Conservation (phyloP, 2,113 vertebrate genomes). For the Noctilio leporinus region DNA sequence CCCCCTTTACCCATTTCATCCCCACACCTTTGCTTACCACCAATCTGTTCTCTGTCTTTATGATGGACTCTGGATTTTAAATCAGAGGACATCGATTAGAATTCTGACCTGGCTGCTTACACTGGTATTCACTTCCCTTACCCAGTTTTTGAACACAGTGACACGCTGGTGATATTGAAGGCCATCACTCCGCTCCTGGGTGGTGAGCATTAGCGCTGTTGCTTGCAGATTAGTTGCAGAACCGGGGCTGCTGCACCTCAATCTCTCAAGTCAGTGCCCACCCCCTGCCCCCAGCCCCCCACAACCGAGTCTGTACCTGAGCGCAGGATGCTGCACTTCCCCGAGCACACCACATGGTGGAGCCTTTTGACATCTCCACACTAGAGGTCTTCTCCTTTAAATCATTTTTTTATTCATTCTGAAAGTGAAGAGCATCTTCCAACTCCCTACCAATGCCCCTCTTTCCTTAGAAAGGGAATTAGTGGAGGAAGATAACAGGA, state of each 20-base stretch:
- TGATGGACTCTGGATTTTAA: not conserved
- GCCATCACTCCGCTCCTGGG: fast-evolving
- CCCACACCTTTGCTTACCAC: not conserved
- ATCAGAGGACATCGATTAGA: not conserved
- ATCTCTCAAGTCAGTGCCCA: no score
- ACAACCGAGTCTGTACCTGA: not conserved
- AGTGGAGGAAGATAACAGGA: not conserved
- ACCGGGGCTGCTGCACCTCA: no score
- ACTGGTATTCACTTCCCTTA: not conserved
- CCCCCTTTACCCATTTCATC: not conserved
- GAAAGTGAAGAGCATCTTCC: constrained; percentile 4
- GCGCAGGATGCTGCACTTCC: constrained; percentile 36
- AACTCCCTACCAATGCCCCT: not conserved
- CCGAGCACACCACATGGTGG: constrained; percentile 23
- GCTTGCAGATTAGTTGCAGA: not conserved
- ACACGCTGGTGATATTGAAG: not conserved
- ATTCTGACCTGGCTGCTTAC: not conserved
- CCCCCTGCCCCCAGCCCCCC: no score
- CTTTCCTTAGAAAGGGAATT: constrained; percentile 29
- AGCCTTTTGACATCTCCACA: constrained; percentile 58
- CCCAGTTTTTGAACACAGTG: not conserved
- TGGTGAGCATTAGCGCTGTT: not conserved
- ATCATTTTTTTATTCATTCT: constrained; percentile 25
- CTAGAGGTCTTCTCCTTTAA: constrained; percentile 13
- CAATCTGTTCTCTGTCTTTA: not conserved